A percentile compares a stretch with the other conserved stretches of the same genome.
Conservation (phyloP, 2,113 vertebrate genomes). For the Misgurnus anguillicaudatus region DNA sequence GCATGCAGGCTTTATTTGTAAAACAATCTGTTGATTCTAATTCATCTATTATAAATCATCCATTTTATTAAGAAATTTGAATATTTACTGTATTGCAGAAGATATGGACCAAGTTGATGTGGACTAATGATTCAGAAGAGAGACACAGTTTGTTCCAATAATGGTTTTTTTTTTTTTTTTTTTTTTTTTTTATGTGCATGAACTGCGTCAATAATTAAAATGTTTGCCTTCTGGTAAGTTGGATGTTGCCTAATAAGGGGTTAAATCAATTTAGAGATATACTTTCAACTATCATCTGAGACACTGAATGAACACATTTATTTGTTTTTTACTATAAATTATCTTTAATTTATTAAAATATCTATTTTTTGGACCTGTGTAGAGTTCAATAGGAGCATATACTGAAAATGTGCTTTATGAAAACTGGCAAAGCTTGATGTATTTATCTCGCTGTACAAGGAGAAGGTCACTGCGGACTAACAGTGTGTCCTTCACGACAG, state of each 20-base stretch:
- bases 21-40: neutral
- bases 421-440: conserved; percentile 18
- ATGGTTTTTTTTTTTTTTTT: neutral
- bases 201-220: neutral
- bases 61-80: neutral
- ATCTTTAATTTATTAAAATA: no score
- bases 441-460: conserved; percentile 57
- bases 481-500: conserved; percentile 40
- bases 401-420: conserved; percentile 14
- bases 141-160: neutral
- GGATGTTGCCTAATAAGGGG: neutral
- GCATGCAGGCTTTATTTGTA: neutral
- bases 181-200: neutral
- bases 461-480: conserved; percentile 60
- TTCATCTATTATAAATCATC: neutral
- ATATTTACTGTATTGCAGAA: neutral
- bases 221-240: neutral
- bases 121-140: neutral
- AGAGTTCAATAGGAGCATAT: neutral
- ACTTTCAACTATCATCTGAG: neutral
- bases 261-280: neutral
- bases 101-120: neutral
- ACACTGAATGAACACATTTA: neutral
- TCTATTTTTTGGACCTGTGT: neutral
- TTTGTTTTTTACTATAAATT: no score